These are phyloP conservation scores for Lasioglossum marginatum DNA, from an alignment of 2,888 invertebrate species.

Conservation along the genomic window DNA sequence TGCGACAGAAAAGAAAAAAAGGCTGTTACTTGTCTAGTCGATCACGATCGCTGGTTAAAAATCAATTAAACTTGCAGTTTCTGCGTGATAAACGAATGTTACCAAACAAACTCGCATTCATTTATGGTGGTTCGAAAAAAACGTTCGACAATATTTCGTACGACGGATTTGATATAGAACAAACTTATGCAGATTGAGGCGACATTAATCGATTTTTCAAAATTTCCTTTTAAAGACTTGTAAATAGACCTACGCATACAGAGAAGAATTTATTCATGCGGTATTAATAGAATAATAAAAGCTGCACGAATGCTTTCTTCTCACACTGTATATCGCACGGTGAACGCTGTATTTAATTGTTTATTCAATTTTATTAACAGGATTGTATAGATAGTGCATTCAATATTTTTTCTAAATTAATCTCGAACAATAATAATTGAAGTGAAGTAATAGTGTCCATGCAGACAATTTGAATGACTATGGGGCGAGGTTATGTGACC, in stretches of 20 bases:
- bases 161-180: conserved; percentile 10
- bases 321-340: background rate
- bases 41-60: conserved; percentile 11
- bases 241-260: background rate
- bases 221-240: conserved; percentile 34
- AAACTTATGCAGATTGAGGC: conserved; percentile 33
- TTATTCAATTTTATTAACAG: background rate
- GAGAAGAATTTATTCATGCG: background rate
- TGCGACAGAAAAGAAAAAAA: conserved; percentile 11
- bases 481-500: conserved; percentile 36
- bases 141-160: conserved; percentile 42
- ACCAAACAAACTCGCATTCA: conserved; percentile 5
- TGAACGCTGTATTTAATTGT: background rate
- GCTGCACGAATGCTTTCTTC: background rate
- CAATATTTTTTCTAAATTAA: background rate
- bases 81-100: conserved; percentile 14
- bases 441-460: background rate
- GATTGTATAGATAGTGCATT: background rate
- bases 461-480: background rate
- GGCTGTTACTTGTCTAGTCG: conserved; percentile 28
- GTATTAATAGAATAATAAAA: background rate
- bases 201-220: background rate
- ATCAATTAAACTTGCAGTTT: conserved; percentile 23
- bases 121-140: conserved; percentile 23
- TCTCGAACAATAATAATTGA: background rate